Conservation (phyloP, 2,113 vertebrate genomes). For the Myotis davidii region DNA sequence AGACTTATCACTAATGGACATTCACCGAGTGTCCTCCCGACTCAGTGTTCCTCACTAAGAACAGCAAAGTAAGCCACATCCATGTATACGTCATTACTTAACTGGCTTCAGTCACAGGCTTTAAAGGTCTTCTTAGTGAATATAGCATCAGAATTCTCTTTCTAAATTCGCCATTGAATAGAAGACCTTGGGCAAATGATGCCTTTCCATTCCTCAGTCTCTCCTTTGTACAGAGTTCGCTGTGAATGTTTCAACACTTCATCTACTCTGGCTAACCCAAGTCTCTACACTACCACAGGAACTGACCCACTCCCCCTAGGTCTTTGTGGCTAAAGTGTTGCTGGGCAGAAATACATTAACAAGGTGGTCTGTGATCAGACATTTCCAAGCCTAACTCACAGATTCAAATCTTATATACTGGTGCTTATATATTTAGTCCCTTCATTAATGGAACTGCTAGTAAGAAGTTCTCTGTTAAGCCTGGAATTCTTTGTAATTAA, state of each 20-base stretch:
- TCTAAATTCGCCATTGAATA: conserved; percentile 23
- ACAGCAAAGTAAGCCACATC: neutral
- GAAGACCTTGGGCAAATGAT: neutral
- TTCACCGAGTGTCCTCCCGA: neutral
- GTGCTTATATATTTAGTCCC: conserved; percentile 4
- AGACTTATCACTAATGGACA: neutral
- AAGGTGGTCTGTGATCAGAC: neutral
- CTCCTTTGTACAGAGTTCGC: neutral
- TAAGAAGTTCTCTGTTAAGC: neutral
- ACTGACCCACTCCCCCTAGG: neutral
- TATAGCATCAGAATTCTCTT: neutral
- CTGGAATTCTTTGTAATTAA: conserved; percentile 43
- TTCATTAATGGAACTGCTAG: neutral
- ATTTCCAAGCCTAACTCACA: conserved; percentile 10
- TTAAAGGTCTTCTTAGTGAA: conserved; percentile 33
- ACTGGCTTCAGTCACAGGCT: neutral
- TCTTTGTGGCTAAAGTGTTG: neutral
- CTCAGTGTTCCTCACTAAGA: neutral
- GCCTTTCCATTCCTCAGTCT: neutral
- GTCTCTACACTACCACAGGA: neutral
- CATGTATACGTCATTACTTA: neutral
- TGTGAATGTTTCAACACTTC: neutral
- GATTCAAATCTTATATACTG: neutral
- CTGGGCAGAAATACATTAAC: neutral
- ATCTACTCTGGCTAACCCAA: neutral